These are phyloP conservation scores for Latrodectus elegans DNA, from an alignment of 2,888 invertebrate genomes.

Conservation along the genomic window DNA sequence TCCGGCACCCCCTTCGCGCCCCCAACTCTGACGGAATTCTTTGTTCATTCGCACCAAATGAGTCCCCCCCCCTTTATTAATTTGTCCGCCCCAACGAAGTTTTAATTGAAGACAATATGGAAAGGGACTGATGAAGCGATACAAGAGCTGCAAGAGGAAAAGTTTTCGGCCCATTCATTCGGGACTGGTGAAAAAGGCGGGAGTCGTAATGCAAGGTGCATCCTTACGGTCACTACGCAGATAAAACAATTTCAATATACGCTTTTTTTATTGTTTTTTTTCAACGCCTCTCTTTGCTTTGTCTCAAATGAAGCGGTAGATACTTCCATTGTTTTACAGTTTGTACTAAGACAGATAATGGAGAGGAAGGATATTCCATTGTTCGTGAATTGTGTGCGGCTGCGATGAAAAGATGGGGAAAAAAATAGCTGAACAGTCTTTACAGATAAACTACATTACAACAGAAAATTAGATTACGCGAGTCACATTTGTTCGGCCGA, in stretches of 20 bases:
- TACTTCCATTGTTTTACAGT: neutral
- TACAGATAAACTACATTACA: no score
- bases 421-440: no score
- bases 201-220: neutral
- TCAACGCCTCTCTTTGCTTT: neutral
- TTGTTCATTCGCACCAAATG: slow-evolving; percentile 59
- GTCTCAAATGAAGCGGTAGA: neutral
- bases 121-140: slow-evolving; percentile 29
- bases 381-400: neutral
- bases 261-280: slow-evolving; percentile 8
- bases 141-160: neutral
- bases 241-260: slow-evolving; percentile 19
- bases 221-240: slow-evolving; percentile 52
- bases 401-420: no score
- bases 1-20: slow-evolving; percentile 31
- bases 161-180: slow-evolving; percentile 23
- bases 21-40: slow-evolving; percentile 19
- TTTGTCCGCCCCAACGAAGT: slow-evolving; percentile 60
- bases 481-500: no score
- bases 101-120: slow-evolving; percentile 65
- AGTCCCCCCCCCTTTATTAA: slow-evolving; percentile 48
- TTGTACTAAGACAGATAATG: neutral
- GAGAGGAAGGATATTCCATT: slow-evolving; percentile 1
- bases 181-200: neutral
- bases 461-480: no score